Evolutionary conservation across 1,140 invertebrate genomes (phyloP).

Genomic region (Muscidifurax raptorellus): DNA sequence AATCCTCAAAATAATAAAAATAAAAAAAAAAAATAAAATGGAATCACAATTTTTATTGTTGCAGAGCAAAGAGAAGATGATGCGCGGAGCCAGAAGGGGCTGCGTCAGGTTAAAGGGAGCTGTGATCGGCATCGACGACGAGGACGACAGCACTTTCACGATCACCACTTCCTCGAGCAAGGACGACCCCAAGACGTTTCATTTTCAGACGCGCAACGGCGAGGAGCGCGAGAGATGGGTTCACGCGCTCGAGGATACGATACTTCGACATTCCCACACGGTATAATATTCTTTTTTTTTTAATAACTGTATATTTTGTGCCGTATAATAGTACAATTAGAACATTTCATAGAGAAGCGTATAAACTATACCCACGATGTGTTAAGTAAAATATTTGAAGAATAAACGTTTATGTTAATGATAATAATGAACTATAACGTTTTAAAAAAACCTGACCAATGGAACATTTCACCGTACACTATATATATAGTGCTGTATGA

Average conservation of each 20-base stretch:
- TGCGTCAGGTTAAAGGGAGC: conserved; percentile 96
- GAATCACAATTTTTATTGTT: conserved; percentile 64
- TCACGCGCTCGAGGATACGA: conserved; percentile 94
- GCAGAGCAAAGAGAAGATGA: conserved; percentile 99
- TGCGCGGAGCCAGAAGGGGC: conserved; percentile 94
- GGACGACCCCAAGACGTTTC: conserved; percentile 97
- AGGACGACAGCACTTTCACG: conserved; percentile 99
- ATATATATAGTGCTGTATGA: too few species aligned
- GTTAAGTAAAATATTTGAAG: too few species aligned
- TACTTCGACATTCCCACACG: conserved; percentile 86
- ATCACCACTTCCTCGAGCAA: conserved; percentile 87
- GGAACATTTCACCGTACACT: too few species aligned
- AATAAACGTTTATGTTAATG: too few species aligned
- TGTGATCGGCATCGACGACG: conserved; percentile 98
- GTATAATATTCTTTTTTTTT: conserved; percentile 61
- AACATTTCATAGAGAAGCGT: too few species aligned
- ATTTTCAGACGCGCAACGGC: conserved; percentile 94
- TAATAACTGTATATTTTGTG: background rate
- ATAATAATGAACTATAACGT: too few species aligned
- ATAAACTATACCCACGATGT: too few species aligned
- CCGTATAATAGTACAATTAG: too few species aligned
- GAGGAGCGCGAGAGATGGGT: conserved; percentile 98
- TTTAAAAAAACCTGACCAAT: conserved; percentile 61
- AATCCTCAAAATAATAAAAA: too few species aligned
- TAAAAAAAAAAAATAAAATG: too few species aligned